Base-by-base conservation (phyloP, 2,888 invertebrate genomes). In the Rhopalosiphum nymphaeae region DNA sequence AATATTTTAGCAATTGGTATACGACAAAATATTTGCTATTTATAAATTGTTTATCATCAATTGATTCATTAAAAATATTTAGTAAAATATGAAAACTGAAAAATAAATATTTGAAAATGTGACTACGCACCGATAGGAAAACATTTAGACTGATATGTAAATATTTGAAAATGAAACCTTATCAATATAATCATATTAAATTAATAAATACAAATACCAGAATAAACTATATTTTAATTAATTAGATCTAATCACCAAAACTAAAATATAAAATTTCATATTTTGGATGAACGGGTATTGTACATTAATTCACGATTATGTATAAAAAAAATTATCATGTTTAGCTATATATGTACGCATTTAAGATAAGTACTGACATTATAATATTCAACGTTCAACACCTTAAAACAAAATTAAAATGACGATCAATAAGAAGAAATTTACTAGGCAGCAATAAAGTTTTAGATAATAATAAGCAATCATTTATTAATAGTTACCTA, bases 81-180 rank as follows among this genome's bases (percentile, higher is more conserved):
- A 2, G 1, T 36, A 1, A 36, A 2, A 78, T 78, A 36, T 36
- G 7, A 36, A 67, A 78, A 78, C n/a, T 78, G n/a, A 78, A 67
- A n/a, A 78, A 5, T 78, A 78, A 78, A 78, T 78, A 78, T 78
- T 78, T 78, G 67, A 78, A 78, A 78, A 78, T 36, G 36, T 78
- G 67, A 16, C 16, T 36, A 53, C 67, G 5, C n/a, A 9, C n/a
- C n/a, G n/a, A n/a, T 16, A 67, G n/a, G n/a, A 67, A 16, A 67
- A 36, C 16, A 78, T 36, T 36, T 67, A 67, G 16, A n/a, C 36
- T 36, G 16, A 78, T 21, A 36, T 36, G 67, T 36, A 78, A 78
- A 78, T 21, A 78, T 78, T 36, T 78, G 7, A 78, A 78, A 36
- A 78, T 1, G 1, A 7, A 36, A 36, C 7, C 16, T 16, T 4